Evolutionary conservation across 2,888 invertebrate genomes (phyloP), one percentile per base, ranked within the genome.

Genomic region (Dynastes maya): DNA sequence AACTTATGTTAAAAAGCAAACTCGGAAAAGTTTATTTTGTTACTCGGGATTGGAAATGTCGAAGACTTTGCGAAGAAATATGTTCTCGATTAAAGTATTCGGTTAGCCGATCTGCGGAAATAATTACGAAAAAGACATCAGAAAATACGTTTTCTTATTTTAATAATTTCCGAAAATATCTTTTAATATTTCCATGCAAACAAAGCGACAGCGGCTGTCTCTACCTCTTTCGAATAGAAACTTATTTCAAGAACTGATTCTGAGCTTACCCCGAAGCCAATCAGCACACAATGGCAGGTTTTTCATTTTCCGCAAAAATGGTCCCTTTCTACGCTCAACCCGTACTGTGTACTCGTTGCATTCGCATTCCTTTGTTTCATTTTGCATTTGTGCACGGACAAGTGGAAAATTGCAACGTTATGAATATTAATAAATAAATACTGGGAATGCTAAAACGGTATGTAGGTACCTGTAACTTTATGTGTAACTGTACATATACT

Each of bases 171-270:
- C 55, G 65, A 53, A 78, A 55, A 74, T 72, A 29, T 55, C 67
- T 78, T 37, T 37, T 78, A 74, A 78, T 78, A 74, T 78, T 78
- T 74, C 74, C 22, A 64, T 53, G 45, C 78, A 74, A 72, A 78
- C 78, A 78, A 78, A 78, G 78, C 32, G 74, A 71, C 32, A 71
- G 13, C 32, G 13, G 27, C 64, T 13, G n/a, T 22, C 72, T 22
- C 51, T 49, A 16, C 74, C 63, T 27, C 71, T 37, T 64, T 49
- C 65, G 76, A 74, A 76, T 76, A 72, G 63, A 75, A 80, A 78
- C 79, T 82, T 82, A 82, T 81, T 81, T 82, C 80, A 61, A 78
- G 77, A 81, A 80, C 79, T 82, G 82, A 82, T 81, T 82, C 79
- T 67, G 72, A 71, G 76, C 78, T 80, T 81, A 80, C 80, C 80